Evolutionary conservation across 92 coral and sea anemone genomes (phyloP), one percentile per base, ranked within the genome.

Genomic region (Heteractis magnifica): DNA sequence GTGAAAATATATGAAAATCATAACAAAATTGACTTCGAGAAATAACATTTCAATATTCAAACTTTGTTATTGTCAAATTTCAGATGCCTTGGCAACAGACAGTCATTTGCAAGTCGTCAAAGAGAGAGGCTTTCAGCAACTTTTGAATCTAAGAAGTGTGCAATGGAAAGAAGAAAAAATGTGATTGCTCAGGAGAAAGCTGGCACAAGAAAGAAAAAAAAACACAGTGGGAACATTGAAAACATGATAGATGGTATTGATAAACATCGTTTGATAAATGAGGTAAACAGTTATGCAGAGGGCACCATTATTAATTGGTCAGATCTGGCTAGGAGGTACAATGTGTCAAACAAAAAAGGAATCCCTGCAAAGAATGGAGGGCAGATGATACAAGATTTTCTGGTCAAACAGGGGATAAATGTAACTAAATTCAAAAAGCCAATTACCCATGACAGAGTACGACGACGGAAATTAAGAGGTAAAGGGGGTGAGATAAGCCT

Each of bases 311-410:
- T 79, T 6, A 79, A 79, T 58, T 79, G 83, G 83, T 56, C 73
- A 21, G 51, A 59, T 10, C 12, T 79, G 75, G 83, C 83, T 9
- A 56, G 75, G 55, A 79, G 41, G 52, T 59, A 56, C 50, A 59
- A 79, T 59, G 83, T 79, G 41, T n/a, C 18, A 0, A 58, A 79
- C 52, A 79, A 56, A 58, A 59, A 19, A 14, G 83, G 83, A 12
- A 65, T 4, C n/a, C 72, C 23, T 3, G 83, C 83, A 56, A 79
- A 79, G 23, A 79, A 79, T 79, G 83, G 83, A 10, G 83, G 83
- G 52, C 83, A 79, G 52, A 56, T 79, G 10, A 58, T 79, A 6
- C 72, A 79, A 26, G 83, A 79, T 44, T 13, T 59, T 4, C 75
- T 79, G 51, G n/a, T 59, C 9, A 79, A n/a, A 4, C 83, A 56